Evolutionary conservation across 2,888 invertebrate genomes (phyloP).

Genomic region (Sminthurinus aureus): DNA sequence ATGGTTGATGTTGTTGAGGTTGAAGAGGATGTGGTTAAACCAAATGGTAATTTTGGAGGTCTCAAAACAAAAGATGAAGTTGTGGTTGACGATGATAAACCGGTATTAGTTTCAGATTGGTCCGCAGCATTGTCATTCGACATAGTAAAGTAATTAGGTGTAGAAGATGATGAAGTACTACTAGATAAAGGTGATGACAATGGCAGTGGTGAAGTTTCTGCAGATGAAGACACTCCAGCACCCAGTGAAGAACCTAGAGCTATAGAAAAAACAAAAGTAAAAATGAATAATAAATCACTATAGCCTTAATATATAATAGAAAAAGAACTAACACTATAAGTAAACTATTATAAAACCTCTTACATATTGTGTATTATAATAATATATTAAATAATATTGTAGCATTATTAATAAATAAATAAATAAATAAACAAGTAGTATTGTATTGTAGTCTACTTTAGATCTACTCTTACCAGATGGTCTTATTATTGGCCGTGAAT

Average conservation of each 20-base stretch:
- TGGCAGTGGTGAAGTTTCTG: not conserved
- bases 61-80: constrained; percentile 31
- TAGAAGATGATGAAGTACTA: not conserved
- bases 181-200: not conserved
- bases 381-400: too few species aligned
- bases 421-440: too few species aligned
- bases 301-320: too few species aligned
- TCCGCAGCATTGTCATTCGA: not conserved
- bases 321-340: too few species aligned
- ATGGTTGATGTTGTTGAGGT: not conserved
- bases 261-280: too few species aligned
- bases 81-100: not conserved
- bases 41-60: constrained; percentile 37
- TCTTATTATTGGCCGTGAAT: constrained; percentile 39
- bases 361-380: too few species aligned
- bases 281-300: too few species aligned
- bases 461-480: constrained; percentile 34
- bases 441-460: too few species aligned
- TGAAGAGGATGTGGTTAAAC: not conserved
- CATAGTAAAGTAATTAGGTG: constrained; percentile 37
- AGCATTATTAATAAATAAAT: too few species aligned
- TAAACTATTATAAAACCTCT: too few species aligned
- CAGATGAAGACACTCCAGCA: constrained; percentile 25
- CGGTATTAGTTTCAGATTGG: not conserved
- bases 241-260: constrained; percentile 31